A percentile compares a stretch with the other conserved stretches of the same genome.
phyloP scores from a whole-genome alignment of 1,140 invertebrate genomes.

The Periplaneta americana region DNA sequence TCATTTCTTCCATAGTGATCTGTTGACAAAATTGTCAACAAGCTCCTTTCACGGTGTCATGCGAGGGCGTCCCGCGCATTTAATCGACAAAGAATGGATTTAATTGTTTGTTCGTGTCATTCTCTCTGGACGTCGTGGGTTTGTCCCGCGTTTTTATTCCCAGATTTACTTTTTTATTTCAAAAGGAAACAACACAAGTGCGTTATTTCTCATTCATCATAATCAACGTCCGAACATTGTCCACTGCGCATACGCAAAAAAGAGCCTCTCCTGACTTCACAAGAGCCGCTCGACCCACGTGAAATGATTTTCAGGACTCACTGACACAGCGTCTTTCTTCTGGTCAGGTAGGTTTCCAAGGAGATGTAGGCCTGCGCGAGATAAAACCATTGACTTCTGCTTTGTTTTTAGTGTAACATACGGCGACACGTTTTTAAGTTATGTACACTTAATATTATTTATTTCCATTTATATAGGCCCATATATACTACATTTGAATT shows the following conservation, averaged over 20 bases:
- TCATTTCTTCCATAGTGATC: too few relatives aligned
- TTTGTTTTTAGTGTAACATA: too few relatives aligned
- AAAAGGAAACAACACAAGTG: background rate
- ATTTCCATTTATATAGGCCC: too few relatives aligned
- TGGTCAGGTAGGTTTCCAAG: too few relatives aligned
- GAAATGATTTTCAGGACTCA: too few relatives aligned
- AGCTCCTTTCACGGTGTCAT: background rate
- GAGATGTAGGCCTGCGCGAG: too few relatives aligned
- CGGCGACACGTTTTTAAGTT: too few relatives aligned
- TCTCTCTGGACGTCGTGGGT: background rate
- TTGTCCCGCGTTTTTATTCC: background rate
- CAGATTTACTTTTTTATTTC: background rate
- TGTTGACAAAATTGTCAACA: background rate
- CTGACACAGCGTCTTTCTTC: background rate
- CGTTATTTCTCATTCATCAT: background rate
- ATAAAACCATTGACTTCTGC: too few relatives aligned
- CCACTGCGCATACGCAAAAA: background rate
- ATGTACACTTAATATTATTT: too few relatives aligned
- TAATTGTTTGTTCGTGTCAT: background rate
- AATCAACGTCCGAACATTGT: background rate
- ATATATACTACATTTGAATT: too few relatives aligned
- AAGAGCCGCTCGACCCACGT: background rate
- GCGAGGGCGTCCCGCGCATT: background rate
- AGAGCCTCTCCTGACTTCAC: background rate
- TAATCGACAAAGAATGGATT: background rate